These are phyloP conservation scores for Phoebastria nigripes DNA, from an alignment of 2,797 vertebrate species.

Conservation along the genomic window DNA sequence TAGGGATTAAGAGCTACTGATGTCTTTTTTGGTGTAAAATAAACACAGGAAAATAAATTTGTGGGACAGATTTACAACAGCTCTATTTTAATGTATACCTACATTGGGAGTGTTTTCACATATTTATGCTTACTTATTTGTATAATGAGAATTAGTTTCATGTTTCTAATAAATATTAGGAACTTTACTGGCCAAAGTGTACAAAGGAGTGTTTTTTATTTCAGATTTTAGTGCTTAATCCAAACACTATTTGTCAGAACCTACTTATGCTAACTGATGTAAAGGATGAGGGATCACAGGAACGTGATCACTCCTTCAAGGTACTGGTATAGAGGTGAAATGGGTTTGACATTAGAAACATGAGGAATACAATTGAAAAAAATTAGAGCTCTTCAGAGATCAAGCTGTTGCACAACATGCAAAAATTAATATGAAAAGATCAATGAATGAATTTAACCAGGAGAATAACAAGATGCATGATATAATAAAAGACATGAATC, in stretches of 20 bases:
- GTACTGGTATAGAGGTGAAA: not conserved
- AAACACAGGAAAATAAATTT: not conserved
- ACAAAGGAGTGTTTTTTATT: not conserved
- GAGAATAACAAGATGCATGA: not conserved
- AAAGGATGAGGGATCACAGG: not conserved
- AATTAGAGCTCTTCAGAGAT: not conserved
- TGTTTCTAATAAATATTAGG: not conserved
- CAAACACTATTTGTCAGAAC: not conserved
- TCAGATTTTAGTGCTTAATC: not conserved
- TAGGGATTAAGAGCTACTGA: not conserved
- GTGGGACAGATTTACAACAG: not conserved
- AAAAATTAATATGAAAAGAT: not conserved
- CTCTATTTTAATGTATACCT: not conserved
- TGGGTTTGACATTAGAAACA: not conserved
- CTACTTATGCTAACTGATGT: not conserved
- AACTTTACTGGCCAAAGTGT: not conserved
- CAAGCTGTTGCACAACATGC: not conserved
- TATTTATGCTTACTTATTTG: not conserved
- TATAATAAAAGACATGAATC: not conserved
- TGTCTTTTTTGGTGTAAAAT: not conserved
- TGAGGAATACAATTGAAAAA: not conserved
- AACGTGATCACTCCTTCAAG: fast-evolving
- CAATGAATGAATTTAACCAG: not conserved
- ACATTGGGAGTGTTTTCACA: not conserved
- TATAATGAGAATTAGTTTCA: not conserved